Evolutionary conservation across 1,140 invertebrate genomes (phyloP), one percentile per base, ranked within the genome.

Genomic region (Ruditapes philippinarum): DNA sequence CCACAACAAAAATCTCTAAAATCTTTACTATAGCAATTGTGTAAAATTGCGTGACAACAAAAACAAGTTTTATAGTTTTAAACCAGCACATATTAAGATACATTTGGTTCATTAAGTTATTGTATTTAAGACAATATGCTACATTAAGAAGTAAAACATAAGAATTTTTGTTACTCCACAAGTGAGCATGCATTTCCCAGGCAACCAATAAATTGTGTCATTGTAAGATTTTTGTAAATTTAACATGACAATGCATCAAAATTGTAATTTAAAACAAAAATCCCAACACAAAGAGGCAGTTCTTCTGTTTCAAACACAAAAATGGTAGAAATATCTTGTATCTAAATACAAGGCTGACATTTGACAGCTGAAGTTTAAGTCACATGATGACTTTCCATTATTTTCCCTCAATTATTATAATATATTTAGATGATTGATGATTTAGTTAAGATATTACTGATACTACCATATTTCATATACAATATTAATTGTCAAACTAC

Each of bases 41-140:
- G 12, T 38, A 70, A 38, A 38, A 70, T 38, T 70, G 65, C 65
- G 65, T 70, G 65, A 70, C 65, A 70, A 70, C 65, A 70, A 70
- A 38, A 36, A 9, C 62, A 31, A 65, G 25, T 65, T 65, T 65
- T n/a, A n/a, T 33, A 31, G 7, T 3, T 28, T 62, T 62, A 5
- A 14, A 45, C 14, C 14, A 14, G 5, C 42, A 57, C 17, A 65
- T n/a, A 12, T 19, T 36, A n/a, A 65, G 12, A 14, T 1, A 70
- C 25, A 19, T 70, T 65, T 70, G 36, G 33, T 70, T 28, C 65
- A 70, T 70, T 38, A 38, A 19, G 54, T 70, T 28, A 14, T 70
- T 38, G 65, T 70, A 70, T 7, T 57, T 7, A 54, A 25, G 57
- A 62, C 65, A 70, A 70, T 38, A 33, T 22, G 14, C 36, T 31